Conservation (phyloP, 2,888 invertebrate species). For the Terebella lapidaria region DNA sequence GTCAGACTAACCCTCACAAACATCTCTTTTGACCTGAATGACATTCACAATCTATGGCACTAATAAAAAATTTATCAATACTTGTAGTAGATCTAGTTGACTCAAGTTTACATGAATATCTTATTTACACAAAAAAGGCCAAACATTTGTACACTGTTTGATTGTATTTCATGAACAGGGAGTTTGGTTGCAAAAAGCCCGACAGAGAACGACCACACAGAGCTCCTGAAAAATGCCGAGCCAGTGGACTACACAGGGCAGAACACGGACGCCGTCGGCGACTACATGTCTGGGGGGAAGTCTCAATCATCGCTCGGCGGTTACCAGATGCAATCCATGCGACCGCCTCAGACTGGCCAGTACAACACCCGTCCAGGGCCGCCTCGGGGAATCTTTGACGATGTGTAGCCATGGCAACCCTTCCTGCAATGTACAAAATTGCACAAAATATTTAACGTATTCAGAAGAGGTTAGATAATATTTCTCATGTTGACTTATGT, state of each 20-base stretch:
- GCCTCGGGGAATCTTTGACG: conserved; percentile 25
- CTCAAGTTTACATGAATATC: no score
- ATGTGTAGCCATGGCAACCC: no score
- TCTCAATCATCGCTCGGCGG: not conserved
- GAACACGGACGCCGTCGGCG: not conserved
- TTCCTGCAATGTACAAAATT: no score
- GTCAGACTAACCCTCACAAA: no score
- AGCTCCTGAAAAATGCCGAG: conserved; percentile 73
- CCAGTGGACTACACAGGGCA: conserved; percentile 51
- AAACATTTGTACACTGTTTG: not conserved
- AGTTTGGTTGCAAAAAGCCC: not conserved
- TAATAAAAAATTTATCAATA: no score
- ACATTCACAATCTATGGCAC: no score
- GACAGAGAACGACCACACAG: conserved; percentile 62
- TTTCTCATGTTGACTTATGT: no score
- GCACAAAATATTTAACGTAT: no score
- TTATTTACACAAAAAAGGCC: no score
- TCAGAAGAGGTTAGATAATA: no score
- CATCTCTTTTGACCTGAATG: no score
- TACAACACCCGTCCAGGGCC: conserved; percentile 5
- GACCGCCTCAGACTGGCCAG: not conserved
- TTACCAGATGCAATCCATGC: not conserved
- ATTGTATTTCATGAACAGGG: not conserved
- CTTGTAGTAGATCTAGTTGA: no score
- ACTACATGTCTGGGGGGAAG: not conserved